Base-by-base conservation (phyloP, 1,140 invertebrate species). In the Piezodorus guildinii region DNA sequence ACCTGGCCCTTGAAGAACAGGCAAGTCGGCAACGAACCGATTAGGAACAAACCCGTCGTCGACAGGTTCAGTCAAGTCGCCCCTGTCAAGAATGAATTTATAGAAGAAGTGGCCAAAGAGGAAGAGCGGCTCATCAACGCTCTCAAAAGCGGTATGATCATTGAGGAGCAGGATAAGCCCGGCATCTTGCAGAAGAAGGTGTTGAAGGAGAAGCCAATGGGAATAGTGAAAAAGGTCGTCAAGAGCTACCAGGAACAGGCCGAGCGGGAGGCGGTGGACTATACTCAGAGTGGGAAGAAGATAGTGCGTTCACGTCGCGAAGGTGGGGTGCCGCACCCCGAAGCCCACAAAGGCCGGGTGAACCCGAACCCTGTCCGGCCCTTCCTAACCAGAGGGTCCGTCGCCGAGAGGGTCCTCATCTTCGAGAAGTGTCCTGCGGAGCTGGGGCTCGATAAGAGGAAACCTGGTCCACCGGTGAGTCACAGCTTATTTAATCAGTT, bases 381-480 rank as follows among this genome's bases (percentile, higher is more conserved):
- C 2, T 92, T 94, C 72, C 77, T 94, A 15, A 91, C 90, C 3
- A 79, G 90, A 66, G 91, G 91, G 5, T 94, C 91, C 0, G 92
- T 95, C 0, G 91, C 91, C 3, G 92, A 94, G 71, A 77, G 92
- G 34, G 91, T 94, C 34, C 79, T 94, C 60, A 90, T 94, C 70
- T 95, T 94, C 73, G 92, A 95, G 73, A 85, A 90, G 73, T 91
- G 90, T 72, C 92, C 92, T 0, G 88, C 87, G 70, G 86, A 88
- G 74, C 71, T 87, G 65, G 74, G 86, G 67, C 72, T 88, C 66
- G 85, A 86, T 66, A 88, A 86, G 71, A 75, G 84, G 39, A 68
- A 69, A 64, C 64, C 73, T 72, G 9, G 66, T 73, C 16, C 76
- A 79, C 61, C 77, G 80, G 63, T 79, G 78, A 15, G 76, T 81